Evolutionary conservation across 2,113 vertebrate genomes (phyloP), one percentile per base, ranked within the genome.

Genomic region (Sylvia atricapilla): DNA sequence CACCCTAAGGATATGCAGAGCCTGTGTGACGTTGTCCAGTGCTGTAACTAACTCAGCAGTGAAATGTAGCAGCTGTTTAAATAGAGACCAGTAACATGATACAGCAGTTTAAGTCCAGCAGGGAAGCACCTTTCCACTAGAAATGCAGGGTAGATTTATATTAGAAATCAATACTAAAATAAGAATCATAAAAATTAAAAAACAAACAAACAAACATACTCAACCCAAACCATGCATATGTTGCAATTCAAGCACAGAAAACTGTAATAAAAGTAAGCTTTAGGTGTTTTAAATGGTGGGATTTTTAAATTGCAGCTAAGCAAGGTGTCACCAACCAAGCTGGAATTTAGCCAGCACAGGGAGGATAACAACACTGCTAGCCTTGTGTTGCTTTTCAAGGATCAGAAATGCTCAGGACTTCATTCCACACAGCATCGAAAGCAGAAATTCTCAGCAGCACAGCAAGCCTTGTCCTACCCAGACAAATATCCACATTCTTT

Each of bases 41-140:
- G 62, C 94, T 94, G 93, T 91, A 92, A 94, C 52, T 87, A 94
- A 49, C 93, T 73, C 28, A 0, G 73, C 56, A 94, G 66, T 95
- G 95, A 95, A 97, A 96, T 66, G 84, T 60, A 97, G 94, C 89
- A 95, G 91, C 89, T 94, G 80, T 84, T 96, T 96, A 95, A 94
- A 92, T 53, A 94, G 84, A 91, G 69, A 89, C 66, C 66, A 94
- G 96, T 60, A 95, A 97, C 69, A 37, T 3, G 74, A 96, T 91
- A 82, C 58, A 75, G 72, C n/a, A 68, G 69, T 87, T 91, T 23
- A 80, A 84, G 76, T 44, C 86, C 46, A 79, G 64, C 56, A 76
- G 60, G 35, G 80, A 91, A 94, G 81, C 69, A 95, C 49, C 89
- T 84, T 95, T 94, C 87, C 77, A 74, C 86, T 86, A 85, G 72